These are phyloP conservation scores for Solenopsis fugax DNA, from an alignment of 1,140 invertebrate species.

Conservation along the genomic window DNA sequence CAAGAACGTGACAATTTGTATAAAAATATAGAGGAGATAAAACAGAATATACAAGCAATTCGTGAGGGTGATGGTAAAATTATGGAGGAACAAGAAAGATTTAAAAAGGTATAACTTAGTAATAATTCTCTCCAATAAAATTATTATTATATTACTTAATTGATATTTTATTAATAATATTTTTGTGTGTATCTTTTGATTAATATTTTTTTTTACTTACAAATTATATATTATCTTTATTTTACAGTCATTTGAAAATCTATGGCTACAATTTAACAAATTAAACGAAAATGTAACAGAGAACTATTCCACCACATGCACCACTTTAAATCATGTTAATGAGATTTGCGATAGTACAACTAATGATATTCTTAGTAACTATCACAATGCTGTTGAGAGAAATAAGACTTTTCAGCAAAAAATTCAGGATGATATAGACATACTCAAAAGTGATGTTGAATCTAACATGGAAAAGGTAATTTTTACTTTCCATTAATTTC, in stretches of 20 bases:
- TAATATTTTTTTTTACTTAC: not conserved
- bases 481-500: slow-evolving; percentile 10
- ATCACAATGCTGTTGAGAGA: slow-evolving; percentile 56
- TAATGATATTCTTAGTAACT: slow-evolving; percentile 59
- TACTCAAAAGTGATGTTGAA: slow-evolving; percentile 75
- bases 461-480: slow-evolving; percentile 77
- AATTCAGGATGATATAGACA: slow-evolving; percentile 69
- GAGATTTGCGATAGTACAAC: slow-evolving; percentile 68
- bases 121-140: not conserved
- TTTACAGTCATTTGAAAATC: slow-evolving; percentile 76
- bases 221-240: slow-evolving; percentile 36
- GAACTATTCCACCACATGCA: slow-evolving; percentile 62
- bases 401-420: slow-evolving; percentile 70
- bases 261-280: slow-evolving; percentile 74
- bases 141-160: no score
- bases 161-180: not conserved
- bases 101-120: slow-evolving; percentile 69
- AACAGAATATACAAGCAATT: slow-evolving; percentile 69
- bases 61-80: slow-evolving; percentile 72
- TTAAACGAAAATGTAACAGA: slow-evolving; percentile 67
- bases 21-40: slow-evolving; percentile 71
- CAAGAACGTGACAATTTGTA: slow-evolving; percentile 73
- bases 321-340: slow-evolving; percentile 70
- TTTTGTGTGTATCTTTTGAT: not conserved
- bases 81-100: slow-evolving; percentile 70